Base-by-base conservation (phyloP, 2,113 vertebrate species). In the Notothenia coriiceps region DNA sequence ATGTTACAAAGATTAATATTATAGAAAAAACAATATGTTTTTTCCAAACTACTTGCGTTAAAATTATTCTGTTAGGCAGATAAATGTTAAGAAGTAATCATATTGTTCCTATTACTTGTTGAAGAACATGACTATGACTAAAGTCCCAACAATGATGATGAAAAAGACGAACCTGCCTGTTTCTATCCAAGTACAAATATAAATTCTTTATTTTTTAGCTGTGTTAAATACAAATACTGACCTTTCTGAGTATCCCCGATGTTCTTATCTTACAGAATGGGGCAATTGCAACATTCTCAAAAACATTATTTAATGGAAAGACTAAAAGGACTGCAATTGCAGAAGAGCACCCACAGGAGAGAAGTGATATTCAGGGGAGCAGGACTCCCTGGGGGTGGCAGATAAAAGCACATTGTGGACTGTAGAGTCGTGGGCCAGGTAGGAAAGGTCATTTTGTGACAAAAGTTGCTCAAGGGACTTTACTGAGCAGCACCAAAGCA, bases 401-500 rank as follows among this genome's bases (percentile, higher is more conserved):
- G 86, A 92, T 89, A 83, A 92, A 92, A 92, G 92, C 88, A 85
- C 86, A 88, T 79, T 67, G 83, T 76, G 79, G 83, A 77, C 81
- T 78, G 80, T 72, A 33, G 62, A 81, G 86, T 91, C 79, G 84
- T 63, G 83, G 77, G 72, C 66, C 89, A 89, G 86, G 89, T 86
- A 84, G 83, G 70, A 92, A 94, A 93, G 91, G 92, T 91, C 91
- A 90, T 83, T 64, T 76, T 78, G 82, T 74, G 88, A 87, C 90
- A 89, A 88, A 89, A 86, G 79, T 79, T 79, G 87, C 90, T 92
- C 56, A 67, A 78, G 92, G 93, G 89, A 86, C 61, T 89, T 79
- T 57, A 72, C 77, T 61, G 85, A 40, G 35, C 35, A 40, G 35
- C 35, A 85, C 90, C 84, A 86, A 74, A 91, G 81, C 81, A 88